Evolutionary conservation across 2,888 invertebrate genomes (phyloP).

Genomic region (Cremastinae sp.): DNA sequence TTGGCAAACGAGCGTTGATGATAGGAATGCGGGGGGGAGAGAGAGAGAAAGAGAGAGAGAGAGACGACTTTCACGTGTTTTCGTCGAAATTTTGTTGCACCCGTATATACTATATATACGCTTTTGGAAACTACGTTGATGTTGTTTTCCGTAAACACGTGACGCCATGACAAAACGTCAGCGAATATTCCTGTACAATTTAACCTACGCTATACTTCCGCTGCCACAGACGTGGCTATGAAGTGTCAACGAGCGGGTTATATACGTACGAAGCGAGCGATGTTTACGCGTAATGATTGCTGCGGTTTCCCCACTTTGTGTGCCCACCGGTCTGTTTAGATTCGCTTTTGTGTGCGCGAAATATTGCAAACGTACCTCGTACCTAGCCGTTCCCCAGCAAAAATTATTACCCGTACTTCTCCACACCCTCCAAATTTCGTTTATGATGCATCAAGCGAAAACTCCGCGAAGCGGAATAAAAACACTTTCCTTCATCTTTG

Average conservation of each 20-base stretch:
- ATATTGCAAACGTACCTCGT: too few relatives aligned
- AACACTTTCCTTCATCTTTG: too few relatives aligned
- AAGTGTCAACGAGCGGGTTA: constrained; percentile 28
- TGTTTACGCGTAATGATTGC: constrained; percentile 33
- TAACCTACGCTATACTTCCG: not conserved
- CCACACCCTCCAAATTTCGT: too few relatives aligned
- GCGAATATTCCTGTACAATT: not conserved
- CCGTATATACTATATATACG: too few relatives aligned
- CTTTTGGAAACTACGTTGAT: too few relatives aligned
- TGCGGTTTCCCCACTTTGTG: constrained; percentile 23
- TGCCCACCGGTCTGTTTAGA: constrained; percentile 25
- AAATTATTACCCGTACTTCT: not conserved
- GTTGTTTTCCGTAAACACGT: constrained; percentile 4
- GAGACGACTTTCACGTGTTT: too few relatives aligned
- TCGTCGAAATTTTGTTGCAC: too few relatives aligned
- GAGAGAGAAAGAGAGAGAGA: too few relatives aligned
- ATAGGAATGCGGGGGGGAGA: too few relatives aligned
- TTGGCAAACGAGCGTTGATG: too few relatives aligned
- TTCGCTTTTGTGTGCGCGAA: constrained; percentile 10
- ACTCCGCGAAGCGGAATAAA: too few relatives aligned
- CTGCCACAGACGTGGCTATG: constrained; percentile 17
- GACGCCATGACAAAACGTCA: constrained; percentile 5
- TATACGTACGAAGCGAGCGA: constrained; percentile 12
- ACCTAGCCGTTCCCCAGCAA: not conserved
- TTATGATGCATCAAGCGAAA: too few relatives aligned